Base-by-base conservation (phyloP, 1,140 invertebrate species). In the Pseudomyrmex sp. region DNA sequence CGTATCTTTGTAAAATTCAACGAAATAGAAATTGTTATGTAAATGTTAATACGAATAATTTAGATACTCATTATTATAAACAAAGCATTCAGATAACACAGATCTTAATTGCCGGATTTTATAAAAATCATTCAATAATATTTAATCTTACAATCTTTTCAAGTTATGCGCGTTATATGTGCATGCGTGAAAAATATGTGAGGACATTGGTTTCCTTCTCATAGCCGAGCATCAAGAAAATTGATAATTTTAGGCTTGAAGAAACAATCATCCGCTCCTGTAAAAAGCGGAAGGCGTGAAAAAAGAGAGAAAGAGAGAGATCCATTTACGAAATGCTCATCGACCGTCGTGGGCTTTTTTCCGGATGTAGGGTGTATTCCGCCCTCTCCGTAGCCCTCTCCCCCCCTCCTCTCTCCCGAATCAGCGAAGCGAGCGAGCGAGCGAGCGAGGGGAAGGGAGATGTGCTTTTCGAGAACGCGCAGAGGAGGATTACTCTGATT, bases 281-380 rank as follows among this genome's bases (percentile, higher is more conserved):
- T 44, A 54, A 65, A 13, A 69, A 62, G 56, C 52, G 82, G 83
- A 84, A 77, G 86, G 77, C 50, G 62, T 35, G 79, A 58, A 48
- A 46, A 69, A 18, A 52, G 50, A 48, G 35, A 7, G 35, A 69
- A 18, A 52, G 50, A 83, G 62, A 74, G 52, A 84, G 85, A 90
- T 93, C 93, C 92, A 94, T 94, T 94, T 94, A 92, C 93, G 91
- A 93, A 94, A 94, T 94, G 91, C 91, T 93, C 92, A 94, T 94
- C 92, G 93, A 93, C 90, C 91, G 89, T 90, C 83, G 83, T 86
- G 74, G 63, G 84, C 83, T 87, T 83, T 88, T 84, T 87, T 83
- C 82, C 62, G 70, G 58, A 72, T 74, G 77, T 85, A 80, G 83
- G 69, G 74, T 74, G 58, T 80, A 74, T 59, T 83, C 79, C 50